Evolutionary conservation across 1,140 invertebrate genomes (phyloP).

Genomic region (Tetranychus cinnabarinus): DNA sequence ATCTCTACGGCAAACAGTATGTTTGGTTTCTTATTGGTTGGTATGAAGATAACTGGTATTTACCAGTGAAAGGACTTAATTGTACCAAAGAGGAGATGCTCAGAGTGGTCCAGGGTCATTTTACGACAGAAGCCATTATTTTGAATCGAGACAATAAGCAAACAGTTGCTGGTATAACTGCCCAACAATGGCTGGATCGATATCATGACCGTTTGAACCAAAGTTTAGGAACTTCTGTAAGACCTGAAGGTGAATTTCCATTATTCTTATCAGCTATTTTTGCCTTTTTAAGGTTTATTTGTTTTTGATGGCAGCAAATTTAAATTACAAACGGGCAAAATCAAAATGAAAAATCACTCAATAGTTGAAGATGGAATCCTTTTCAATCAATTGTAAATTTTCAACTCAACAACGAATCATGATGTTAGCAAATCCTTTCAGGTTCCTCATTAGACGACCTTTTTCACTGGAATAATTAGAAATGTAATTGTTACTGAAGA

Average conservation of each 20-base stretch:
- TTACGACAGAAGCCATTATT: conserved; percentile 95
- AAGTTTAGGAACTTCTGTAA: not conserved
- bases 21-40: conserved; percentile 99
- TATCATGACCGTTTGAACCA: conserved; percentile 20
- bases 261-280: too few relatives aligned
- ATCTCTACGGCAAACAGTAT: conserved; percentile 79
- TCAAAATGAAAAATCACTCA: too few relatives aligned
- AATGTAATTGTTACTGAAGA: too few relatives aligned
- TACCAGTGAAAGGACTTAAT: conserved; percentile 25
- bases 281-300: too few relatives aligned
- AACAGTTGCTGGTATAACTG: conserved; percentile 73
- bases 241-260: not conserved
- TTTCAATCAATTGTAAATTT: too few relatives aligned
- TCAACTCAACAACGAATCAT: too few relatives aligned
- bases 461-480: too few relatives aligned
- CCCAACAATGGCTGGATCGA: conserved; percentile 24
- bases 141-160: conserved; percentile 75
- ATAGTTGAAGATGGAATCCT: too few relatives aligned
- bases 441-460: too few relatives aligned
- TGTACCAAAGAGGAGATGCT: conserved; percentile 82
- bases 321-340: too few relatives aligned
- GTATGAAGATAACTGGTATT: conserved; percentile 99
- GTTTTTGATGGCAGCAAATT: too few relatives aligned
- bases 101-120: conserved; percentile 76
- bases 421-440: too few relatives aligned